Evolutionary conservation across 2,888 invertebrate species (phyloP).

Genomic region (Eustalomyia histrio): DNA sequence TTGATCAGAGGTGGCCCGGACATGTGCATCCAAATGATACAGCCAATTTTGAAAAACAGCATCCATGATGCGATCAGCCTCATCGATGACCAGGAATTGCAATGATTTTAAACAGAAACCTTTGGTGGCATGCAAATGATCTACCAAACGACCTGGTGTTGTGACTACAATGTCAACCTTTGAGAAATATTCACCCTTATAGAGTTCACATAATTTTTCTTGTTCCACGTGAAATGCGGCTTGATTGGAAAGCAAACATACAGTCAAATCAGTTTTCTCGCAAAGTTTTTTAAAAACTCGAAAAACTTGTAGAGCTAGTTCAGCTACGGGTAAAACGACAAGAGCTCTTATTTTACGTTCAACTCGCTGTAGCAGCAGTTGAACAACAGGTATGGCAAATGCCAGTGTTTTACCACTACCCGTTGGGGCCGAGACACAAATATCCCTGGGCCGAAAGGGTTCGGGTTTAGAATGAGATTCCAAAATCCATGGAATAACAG

Average conservation of each 20-base stretch:
- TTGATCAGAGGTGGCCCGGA: conserved; percentile 80
- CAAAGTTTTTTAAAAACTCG: conserved; percentile 89
- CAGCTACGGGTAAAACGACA: conserved; percentile 95
- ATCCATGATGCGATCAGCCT: conserved; percentile 97
- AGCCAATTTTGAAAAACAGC: conserved; percentile 96
- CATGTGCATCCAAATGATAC: conserved; percentile 87
- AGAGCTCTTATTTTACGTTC: conserved; percentile 88
- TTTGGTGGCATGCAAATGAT: conserved; percentile 91
- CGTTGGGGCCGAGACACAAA: conserved; percentile 98
- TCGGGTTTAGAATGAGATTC: conserved; percentile 82
- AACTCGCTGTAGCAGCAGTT: conserved; percentile 82
- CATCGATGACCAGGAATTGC: conserved; percentile 94
- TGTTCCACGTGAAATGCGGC: conserved; percentile 85
- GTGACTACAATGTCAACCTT: conserved; percentile 92
- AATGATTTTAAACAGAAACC: conserved; percentile 87
- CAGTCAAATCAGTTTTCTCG: conserved; percentile 84
- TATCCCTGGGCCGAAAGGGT: conserved; percentile 88
- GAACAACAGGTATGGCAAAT: conserved; percentile 94
- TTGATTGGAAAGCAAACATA: conserved; percentile 86
- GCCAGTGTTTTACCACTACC: conserved; percentile 98
- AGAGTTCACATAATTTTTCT: conserved; percentile 82
- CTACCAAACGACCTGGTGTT: conserved; percentile 93
- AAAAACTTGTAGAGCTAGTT: conserved; percentile 93
- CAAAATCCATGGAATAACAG: conserved; percentile 88
- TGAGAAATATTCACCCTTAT: conserved; percentile 77